Evolutionary conservation across 2,888 invertebrate species (phyloP), one percentile per base, ranked within the genome.

Genomic region (Callimorpha dominula): DNA sequence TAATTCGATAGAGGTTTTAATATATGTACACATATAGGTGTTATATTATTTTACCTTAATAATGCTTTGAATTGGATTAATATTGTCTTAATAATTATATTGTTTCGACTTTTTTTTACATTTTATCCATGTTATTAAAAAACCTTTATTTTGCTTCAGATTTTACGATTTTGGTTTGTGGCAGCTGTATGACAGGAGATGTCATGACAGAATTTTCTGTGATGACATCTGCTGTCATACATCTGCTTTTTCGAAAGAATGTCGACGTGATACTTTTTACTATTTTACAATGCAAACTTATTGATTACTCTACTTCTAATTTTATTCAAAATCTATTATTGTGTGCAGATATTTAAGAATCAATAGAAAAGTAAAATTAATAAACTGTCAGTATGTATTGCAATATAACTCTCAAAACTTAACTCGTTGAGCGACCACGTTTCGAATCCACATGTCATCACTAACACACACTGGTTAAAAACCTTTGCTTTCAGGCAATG

Each of bases 211-310:
- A n/a, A 31, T 54, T 12, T 42, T 52, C 17, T n/a, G n/a, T n/a
- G n/a, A n/a, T n/a, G n/a, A n/a, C n/a, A n/a, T n/a, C n/a, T n/a
- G n/a, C n/a, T n/a, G n/a, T n/a, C n/a, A n/a, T n/a, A n/a, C n/a
- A n/a, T n/a, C n/a, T n/a, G n/a, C n/a, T 67, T 67, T 67, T 67
- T 67, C 15, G 7, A 8, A 66, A 40, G 42, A 42, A 14, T 67
- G 42, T 67, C 11, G 52, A 42, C 54, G n/a, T 42, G 42, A 67
- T 67, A 67, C 67, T 54, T 67, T 67, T 67, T 52, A 52, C 7
- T 17, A 14, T 31, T 31, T 50, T 42, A 64, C 17, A 52, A 14
- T 42, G 12, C 42, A 67, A 67, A 65, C 65, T 65, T 65, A n/a
- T 64, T 43, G 8, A 7, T 64, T 43, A 42, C 60, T 60, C 57